Conservation (phyloP, 2,888 invertebrate genomes). For the Megaustenia siamemsis region DNA sequence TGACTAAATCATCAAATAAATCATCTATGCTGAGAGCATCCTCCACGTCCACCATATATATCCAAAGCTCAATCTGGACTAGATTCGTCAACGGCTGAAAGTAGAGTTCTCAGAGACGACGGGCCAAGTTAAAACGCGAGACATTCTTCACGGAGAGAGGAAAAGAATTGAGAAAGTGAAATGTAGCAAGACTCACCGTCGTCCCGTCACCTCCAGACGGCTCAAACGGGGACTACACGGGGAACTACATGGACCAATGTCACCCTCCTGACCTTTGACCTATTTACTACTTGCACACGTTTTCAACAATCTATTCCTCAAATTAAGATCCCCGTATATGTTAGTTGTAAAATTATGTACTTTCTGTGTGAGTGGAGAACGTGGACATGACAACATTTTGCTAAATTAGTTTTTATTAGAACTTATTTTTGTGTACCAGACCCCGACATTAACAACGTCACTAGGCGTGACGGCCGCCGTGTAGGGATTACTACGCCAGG, state of each 20-base stretch:
- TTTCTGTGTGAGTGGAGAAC: not conserved
- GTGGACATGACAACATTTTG: not conserved
- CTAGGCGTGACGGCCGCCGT: conserved; percentile 42
- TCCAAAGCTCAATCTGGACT: too few relatives aligned
- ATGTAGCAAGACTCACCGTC: conserved; percentile 83
- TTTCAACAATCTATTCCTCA: conserved; percentile 25
- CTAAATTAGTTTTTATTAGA: not conserved
- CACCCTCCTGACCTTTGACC: conserved; percentile 76
- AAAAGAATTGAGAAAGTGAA: too few relatives aligned
- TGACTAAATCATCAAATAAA: too few relatives aligned
- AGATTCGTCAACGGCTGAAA: too few relatives aligned
- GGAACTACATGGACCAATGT: conserved; percentile 74
- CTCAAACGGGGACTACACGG: conserved; percentile 79
- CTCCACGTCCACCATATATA: too few relatives aligned
- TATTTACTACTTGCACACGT: conserved; percentile 40
- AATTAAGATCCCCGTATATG: not conserved
- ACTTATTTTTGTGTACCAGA: conserved; percentile 31
- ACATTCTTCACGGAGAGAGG: too few relatives aligned
- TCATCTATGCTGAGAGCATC: too few relatives aligned
- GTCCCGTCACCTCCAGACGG: conserved; percentile 81
- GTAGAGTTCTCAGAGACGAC: too few relatives aligned
- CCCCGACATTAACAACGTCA: conserved; percentile 41
- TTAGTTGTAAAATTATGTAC: not conserved
- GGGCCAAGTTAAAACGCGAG: too few relatives aligned
- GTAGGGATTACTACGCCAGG: not conserved